A percentile compares a stretch with the other conserved stretches of the same genome.
These are phyloP conservation scores for Tinea trinotella DNA, from an alignment of 2,888 invertebrate species.

Conservation along the genomic window DNA sequence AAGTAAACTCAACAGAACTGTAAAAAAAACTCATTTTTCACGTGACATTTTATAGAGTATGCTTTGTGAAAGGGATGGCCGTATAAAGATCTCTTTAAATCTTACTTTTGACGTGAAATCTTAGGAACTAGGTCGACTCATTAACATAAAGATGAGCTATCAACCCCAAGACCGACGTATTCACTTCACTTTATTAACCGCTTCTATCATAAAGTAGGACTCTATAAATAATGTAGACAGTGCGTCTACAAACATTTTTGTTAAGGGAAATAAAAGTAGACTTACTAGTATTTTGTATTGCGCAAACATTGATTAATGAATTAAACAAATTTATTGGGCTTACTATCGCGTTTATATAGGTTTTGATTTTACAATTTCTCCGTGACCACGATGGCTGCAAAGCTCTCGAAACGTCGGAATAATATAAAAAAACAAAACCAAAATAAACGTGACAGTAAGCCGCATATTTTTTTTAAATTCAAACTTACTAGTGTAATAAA, in stretches of 20 bases:
- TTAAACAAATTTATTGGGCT: too few species aligned
- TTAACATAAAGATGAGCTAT: conserved; percentile 12
- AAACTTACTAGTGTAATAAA: too few species aligned
- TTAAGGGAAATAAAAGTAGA: not conserved
- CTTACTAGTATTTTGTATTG: too few species aligned
- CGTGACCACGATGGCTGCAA: too few species aligned
- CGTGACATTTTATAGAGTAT: not conserved
- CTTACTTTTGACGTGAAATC: conserved; percentile 10
- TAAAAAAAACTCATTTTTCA: not conserved
- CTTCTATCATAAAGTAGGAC: conserved; percentile 4
- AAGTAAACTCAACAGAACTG: not conserved
- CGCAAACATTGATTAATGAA: too few species aligned
- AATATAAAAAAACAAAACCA: too few species aligned
- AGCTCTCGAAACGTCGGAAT: too few species aligned
- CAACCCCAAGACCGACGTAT: conserved; percentile 6
- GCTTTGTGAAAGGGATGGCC: conserved; percentile 2
- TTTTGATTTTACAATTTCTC: too few species aligned
- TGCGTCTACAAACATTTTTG: not conserved
- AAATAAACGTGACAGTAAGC: too few species aligned
- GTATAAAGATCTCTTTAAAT: conserved; percentile 6
- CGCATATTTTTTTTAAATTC: too few species aligned
- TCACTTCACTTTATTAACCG: conserved; percentile 9
- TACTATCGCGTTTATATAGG: too few species aligned
- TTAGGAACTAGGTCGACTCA: conserved; percentile 9
- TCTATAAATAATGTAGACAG: conserved; percentile 6